A percentile compares a stretch with the other conserved stretches of the same genome.
Evolutionary conservation across 2,888 invertebrate genomes (phyloP).

Genomic region (Rutpela maculata): DNA sequence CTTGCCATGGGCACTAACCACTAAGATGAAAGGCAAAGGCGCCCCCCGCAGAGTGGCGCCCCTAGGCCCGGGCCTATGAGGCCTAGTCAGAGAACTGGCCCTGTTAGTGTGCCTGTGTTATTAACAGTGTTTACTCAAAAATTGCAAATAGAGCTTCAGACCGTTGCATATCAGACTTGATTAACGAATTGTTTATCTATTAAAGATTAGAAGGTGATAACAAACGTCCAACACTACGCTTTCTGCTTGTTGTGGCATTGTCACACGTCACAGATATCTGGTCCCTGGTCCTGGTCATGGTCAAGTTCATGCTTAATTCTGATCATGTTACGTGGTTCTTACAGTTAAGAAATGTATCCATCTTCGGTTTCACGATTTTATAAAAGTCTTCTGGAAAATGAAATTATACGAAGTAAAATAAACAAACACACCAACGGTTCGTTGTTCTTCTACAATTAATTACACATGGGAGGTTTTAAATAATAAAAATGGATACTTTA

Average conservation of each 20-base stretch:
- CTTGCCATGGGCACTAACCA: no score
- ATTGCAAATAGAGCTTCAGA: no score
- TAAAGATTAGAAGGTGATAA: no score
- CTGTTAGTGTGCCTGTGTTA: no score
- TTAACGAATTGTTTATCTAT: no score
- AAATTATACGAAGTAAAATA: slow-evolving; percentile 14
- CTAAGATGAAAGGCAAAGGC: no score
- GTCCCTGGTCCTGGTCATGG: neutral
- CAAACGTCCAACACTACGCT: no score
- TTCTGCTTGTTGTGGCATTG: neutral
- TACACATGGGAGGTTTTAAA: slow-evolving; percentile 28
- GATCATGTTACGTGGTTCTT: neutral
- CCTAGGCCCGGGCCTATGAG: no score
- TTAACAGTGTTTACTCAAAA: no score
- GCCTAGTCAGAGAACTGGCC: no score
- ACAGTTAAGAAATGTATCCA: slow-evolving; percentile 13
- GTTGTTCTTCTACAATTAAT: slow-evolving; percentile 29
- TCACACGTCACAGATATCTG: neutral
- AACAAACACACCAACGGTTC: slow-evolving; percentile 32
- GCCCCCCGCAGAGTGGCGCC: no score
- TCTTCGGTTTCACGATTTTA: slow-evolving; percentile 16
- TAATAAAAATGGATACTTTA: slow-evolving; percentile 39
- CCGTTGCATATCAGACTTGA: no score
- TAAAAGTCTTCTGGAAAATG: slow-evolving; percentile 18
- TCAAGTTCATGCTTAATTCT: neutral